phyloP scores from a whole-genome alignment of 2,797 vertebrate genomes.

The Acrocephalus scirpaceus region DNA sequence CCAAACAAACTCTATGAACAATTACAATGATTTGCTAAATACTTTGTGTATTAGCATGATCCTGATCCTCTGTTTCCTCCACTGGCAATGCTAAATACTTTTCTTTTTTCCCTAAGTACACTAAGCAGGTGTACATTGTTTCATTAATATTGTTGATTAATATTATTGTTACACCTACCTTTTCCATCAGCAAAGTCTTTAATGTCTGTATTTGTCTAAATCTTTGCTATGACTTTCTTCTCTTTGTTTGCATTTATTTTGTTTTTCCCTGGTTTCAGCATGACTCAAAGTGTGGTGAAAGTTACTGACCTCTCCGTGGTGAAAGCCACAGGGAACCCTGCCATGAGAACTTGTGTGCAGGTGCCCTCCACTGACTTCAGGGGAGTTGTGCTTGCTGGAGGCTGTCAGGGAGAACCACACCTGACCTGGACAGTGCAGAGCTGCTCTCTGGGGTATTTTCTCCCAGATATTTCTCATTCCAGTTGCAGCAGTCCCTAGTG shows the following conservation, averaged over 20 bases:
- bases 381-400: not conserved
- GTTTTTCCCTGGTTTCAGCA: not conserved
- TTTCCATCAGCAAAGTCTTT: not conserved
- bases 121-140: not conserved
- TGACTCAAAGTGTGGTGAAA: not conserved
- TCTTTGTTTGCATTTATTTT: not conserved
- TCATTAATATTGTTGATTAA: not conserved
- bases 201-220: not conserved
- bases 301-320: rapidly evolving
- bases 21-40: not conserved
- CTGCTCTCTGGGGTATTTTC: not conserved
- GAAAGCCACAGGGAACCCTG: not conserved
- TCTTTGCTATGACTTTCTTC: not conserved
- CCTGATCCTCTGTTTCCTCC: not conserved
- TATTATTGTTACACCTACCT: not conserved
- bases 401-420: not conserved
- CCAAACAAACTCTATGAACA: not conserved
- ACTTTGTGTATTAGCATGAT: not conserved
- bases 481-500: not conserved
- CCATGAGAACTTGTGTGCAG: not conserved
- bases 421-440: not conserved
- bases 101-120: not conserved
- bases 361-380: not conserved
- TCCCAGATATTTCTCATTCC: not conserved
- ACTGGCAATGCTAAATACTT: not conserved